These are phyloP conservation scores for Alectura lathami DNA, from an alignment of 2,113 vertebrate species.

Conservation along the genomic window DNA sequence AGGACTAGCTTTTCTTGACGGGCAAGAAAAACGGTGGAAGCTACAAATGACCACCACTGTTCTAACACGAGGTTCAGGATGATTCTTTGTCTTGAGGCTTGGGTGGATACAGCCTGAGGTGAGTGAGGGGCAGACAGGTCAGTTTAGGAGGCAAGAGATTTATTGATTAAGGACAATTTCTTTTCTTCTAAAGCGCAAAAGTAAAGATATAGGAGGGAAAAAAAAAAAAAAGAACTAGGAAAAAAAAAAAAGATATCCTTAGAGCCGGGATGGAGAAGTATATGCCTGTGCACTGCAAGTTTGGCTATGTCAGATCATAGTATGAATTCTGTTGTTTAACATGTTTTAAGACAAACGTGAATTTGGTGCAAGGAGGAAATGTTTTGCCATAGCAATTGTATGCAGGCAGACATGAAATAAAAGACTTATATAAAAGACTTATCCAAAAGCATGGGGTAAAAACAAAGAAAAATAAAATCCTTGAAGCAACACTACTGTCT, in stretches of 20 bases:
- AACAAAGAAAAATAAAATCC: neutral
- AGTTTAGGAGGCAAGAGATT: neutral
- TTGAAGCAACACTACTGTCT: neutral
- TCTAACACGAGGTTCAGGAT: neutral
- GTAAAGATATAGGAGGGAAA: neutral
- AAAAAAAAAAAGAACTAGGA: neutral
- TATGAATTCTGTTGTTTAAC: neutral
- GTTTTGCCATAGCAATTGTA: neutral
- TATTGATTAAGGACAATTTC: neutral
- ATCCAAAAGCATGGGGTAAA: neutral
- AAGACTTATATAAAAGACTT: slow-evolving; percentile 20
- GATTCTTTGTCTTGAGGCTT: neutral
- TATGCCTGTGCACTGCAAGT: neutral
- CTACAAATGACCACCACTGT: neutral
- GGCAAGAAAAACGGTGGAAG: neutral
- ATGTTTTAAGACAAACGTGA: neutral
- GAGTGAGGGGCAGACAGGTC: neutral
- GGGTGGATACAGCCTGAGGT: neutral
- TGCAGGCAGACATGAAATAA: neutral
- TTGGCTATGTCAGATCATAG: neutral
- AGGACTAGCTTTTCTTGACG: neutral
- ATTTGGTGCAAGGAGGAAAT: neutral
- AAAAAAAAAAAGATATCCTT: neutral
- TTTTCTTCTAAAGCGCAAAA: neutral
- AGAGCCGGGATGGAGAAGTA: neutral